Evolutionary conservation across 2,888 invertebrate genomes (phyloP).

Genomic region (Drosophila percnosoma): DNA sequence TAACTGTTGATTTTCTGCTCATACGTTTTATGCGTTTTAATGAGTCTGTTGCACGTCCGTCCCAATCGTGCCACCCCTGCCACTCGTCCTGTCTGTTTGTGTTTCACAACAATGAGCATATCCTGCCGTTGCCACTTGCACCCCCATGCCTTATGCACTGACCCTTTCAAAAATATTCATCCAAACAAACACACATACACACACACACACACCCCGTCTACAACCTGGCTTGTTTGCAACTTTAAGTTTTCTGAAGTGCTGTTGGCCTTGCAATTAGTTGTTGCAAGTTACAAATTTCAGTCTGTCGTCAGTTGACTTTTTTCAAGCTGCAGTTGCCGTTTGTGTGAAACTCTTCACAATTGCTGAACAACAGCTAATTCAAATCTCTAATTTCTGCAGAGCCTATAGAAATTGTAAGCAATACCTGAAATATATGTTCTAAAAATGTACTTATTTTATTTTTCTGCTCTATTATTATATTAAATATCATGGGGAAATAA

Average conservation of each 20-base stretch:
- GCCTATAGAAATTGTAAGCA: background rate
- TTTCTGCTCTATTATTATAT: background rate
- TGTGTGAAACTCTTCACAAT: constrained; percentile 40
- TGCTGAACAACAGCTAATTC: constrained; percentile 63
- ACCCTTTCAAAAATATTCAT: constrained; percentile 44
- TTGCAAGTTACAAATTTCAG: background rate
- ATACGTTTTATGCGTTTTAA: constrained; percentile 74
- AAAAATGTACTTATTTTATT: rapidly evolving
- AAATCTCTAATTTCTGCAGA: constrained; percentile 34
- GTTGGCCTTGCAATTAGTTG: constrained; percentile 79
- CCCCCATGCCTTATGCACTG: constrained; percentile 36
- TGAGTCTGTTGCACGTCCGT: constrained; percentile 49
- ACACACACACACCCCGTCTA: background rate
- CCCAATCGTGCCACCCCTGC: background rate
- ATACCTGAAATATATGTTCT: background rate
- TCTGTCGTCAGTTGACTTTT: constrained; percentile 31
- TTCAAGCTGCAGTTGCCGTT: constrained; percentile 29
- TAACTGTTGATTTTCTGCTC: constrained; percentile 66
- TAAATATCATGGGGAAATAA: too few relatives aligned
- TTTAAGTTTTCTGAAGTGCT: constrained; percentile 66
- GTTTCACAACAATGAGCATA: constrained; percentile 66
- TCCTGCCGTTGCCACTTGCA: constrained; percentile 29
- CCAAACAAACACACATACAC: constrained; percentile 18
- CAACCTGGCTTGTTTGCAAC: constrained; percentile 19
- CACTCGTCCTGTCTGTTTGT: constrained; percentile 41